phyloP scores from a whole-genome alignment of 2,888 invertebrate species.

The Dimorphilus gyrociliatus region DNA sequence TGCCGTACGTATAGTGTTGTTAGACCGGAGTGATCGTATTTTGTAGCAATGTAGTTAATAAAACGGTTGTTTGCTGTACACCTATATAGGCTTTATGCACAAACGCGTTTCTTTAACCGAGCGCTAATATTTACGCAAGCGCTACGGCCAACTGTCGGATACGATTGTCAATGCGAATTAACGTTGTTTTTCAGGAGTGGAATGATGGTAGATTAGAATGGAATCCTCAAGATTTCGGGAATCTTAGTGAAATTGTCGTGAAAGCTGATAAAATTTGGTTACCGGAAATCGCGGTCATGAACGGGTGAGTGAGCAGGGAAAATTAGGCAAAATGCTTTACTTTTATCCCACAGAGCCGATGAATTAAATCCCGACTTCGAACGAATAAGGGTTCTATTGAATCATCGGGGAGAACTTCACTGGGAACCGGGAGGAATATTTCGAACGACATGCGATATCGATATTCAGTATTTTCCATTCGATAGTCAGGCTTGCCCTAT shows the following conservation, averaged over 20 bases:
- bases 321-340: no score
- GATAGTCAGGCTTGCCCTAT: slow-evolving; percentile 13
- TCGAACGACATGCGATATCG: slow-evolving; percentile 13
- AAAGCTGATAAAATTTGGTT: slow-evolving; percentile 13
- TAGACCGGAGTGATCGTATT: no score
- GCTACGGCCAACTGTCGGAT: no score
- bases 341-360: slow-evolving; percentile 8
- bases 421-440: slow-evolving; percentile 15
- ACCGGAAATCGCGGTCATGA: slow-evolving; percentile 15
- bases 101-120: no score
- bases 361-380: slow-evolving; percentile 13
- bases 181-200: slow-evolving; percentile 11
- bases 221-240: slow-evolving; percentile 12
- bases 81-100: no score
- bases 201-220: slow-evolving; percentile 11
- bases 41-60: no score
- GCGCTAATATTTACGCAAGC: no score
- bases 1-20: not conserved
- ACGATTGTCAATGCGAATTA: no score
- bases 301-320: slow-evolving; percentile 10
- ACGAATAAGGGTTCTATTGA: slow-evolving; percentile 12
- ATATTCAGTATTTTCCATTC: slow-evolving; percentile 14
- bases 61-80: no score
- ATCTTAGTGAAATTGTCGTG: slow-evolving; percentile 10
- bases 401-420: slow-evolving; percentile 11